Evolutionary conservation across 1,140 invertebrate genomes (phyloP), one percentile per base, ranked within the genome.

Genomic region (Drosophila virilis): DNA sequence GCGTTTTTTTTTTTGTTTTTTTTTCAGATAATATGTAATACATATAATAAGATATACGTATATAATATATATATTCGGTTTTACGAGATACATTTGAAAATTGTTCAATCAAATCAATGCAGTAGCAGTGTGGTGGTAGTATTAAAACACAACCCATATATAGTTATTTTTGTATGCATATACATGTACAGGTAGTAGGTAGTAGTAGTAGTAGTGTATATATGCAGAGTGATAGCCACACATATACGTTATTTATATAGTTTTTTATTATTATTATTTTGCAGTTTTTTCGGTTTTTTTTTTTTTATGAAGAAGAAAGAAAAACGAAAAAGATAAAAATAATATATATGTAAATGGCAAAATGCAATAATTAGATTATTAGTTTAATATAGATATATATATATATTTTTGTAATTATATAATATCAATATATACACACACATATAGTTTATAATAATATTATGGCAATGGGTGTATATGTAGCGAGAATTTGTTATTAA

Each of bases 291-390:
- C 66, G 57, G 62, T 73, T 86, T 86, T 90, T 78, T 28, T 59
- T 73, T 89, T 86, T 85, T 78, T 91, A 91, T 91, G 90, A 91
- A 91, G 90, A 91, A 91, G 90, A 91, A 91, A 91, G 90, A 91
- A 91, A 91, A 91, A 90, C 77, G 82, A 88, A 91, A 91, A 91
- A 91, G 80, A 90, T 89, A 91, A 91, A 91, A 88, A 91, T 88
- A 88, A 91, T 90, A 86, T 85, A 86, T 86, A 90, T 91, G 80
- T 91, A 91, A 91, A 91, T 91, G 89, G 86, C 90, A 91, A 91
- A 91, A 91, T 91, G 90, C 90, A 91, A 91, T 91, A 91, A 90
- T 91, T 89, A 91, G 83, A 85, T 89, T 85, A 91, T 88, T 86
- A 85, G 85, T 83, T 82, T 91, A 90, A 80, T 80, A 86, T 86